Evolutionary conservation across 1,140 invertebrate species (phyloP), one percentile per base, ranked within the genome.

Genomic region (Anoplophora glabripennis): DNA sequence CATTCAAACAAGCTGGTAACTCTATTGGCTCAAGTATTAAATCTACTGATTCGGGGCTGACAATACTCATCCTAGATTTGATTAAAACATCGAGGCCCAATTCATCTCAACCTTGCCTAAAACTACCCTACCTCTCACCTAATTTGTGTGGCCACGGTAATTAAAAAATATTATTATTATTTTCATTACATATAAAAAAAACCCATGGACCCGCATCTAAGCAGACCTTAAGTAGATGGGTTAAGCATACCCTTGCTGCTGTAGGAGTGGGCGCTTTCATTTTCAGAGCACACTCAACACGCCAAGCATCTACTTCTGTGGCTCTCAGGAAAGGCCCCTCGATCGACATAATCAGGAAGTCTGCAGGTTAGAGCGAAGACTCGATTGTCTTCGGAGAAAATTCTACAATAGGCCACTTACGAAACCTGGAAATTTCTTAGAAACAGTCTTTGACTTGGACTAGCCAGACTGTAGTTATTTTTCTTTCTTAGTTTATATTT

Each of bases 21-120:
- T 5, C 33, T 63, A 4, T 37, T 66, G 33, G 49, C 40, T 41
- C 45, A 40, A 33, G 40, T 36, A 40, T 46, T 10, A n/a, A 7
- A 0, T 9, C 8, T n/a, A 15, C 42, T 12, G 44, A 17, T 8
- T 63, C 59, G 54, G 59, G 86, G 85, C 12, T 89, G 79, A 28
- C 33, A 7, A 55, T 55, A 8, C 21, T 36, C 0, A 55, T 55
- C 2, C 5, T 21, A 14, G 53, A 44, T 17, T n/a, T 7, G 35
- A 45, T 55, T 12, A 55, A 55, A 35, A 45, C 42, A 5, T 63
- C 21, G 92, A 77, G 54, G 10, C 0, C 21, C 0, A 33, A 12
- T 44, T 9, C 7, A 8, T 5, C 9, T 11, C 53, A 45, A 34
- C 40, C 53, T 1, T 14, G 17, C 15, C 10, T 21, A 17, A 10